Conservation (phyloP, 2,888 invertebrate genomes). For the Clivina fossor region DNA sequence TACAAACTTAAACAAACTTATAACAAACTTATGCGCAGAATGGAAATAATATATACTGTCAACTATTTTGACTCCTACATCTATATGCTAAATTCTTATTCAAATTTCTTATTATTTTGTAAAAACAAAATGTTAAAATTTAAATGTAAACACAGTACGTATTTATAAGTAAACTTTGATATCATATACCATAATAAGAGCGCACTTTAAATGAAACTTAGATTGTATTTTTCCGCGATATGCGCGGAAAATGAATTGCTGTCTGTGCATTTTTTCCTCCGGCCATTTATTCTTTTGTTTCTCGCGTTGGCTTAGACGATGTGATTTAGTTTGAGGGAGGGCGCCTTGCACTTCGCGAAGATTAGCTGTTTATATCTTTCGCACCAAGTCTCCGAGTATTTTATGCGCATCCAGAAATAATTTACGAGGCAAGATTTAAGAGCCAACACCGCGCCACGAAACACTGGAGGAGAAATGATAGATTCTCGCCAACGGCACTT, state of each 20-base stretch:
- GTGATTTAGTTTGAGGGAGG: constrained; percentile 23
- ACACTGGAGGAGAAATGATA: no score
- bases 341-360: constrained; percentile 23
- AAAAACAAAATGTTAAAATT: no score
- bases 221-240: constrained; percentile 35
- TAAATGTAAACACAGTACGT: no score
- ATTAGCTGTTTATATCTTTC: constrained; percentile 31
- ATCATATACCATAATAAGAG: constrained; percentile 39
- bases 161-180: constrained; percentile 36
- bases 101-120: no score
- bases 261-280: constrained; percentile 18
- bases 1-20: no score
- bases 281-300: constrained; percentile 34
- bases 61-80: no score
- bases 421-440: constrained; percentile 17
- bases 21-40: no score
- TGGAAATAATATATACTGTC: no score
- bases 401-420: constrained; percentile 22
- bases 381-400: constrained; percentile 9
- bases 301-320: constrained; percentile 24
- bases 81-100: no score
- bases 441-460: no score
- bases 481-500: no score
- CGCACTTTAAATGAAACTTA: constrained; percentile 36
- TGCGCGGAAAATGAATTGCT: constrained; percentile 32